Evolutionary conservation across 2,888 invertebrate species (phyloP).

Genomic region (Polymixis flavicincta): DNA sequence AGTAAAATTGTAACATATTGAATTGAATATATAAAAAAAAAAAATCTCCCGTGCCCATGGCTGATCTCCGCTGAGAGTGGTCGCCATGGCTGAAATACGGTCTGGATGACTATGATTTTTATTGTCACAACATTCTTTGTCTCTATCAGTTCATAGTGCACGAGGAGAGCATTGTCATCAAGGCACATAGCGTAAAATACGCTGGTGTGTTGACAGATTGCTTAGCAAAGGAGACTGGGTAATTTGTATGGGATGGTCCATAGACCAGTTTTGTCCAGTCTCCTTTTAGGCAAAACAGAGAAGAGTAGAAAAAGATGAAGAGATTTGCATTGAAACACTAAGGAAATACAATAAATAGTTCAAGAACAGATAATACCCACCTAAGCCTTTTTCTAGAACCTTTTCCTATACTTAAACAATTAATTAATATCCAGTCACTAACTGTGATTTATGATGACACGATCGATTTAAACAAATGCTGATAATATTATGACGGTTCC

Average conservation of each 20-base stretch:
- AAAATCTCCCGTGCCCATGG: too few relatives aligned
- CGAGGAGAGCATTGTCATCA: not conserved
- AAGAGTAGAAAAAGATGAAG: not conserved
- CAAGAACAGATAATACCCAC: not conserved
- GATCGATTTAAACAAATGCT: constrained; percentile 52
- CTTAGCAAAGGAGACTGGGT: not conserved
- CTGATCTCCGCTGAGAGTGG: too few relatives aligned
- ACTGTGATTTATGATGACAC: constrained; percentile 57
- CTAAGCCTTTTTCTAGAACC: constrained; percentile 10
- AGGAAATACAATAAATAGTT: too few relatives aligned
- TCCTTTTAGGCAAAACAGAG: not conserved
- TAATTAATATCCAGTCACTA: constrained; percentile 45
- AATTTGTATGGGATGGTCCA: not conserved
- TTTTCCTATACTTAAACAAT: too few relatives aligned
- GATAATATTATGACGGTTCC: constrained; percentile 48
- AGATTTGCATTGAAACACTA: not conserved
- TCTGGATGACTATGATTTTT: not conserved
- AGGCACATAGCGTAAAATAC: not conserved
- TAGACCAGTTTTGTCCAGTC: not conserved
- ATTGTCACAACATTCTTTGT: not conserved
- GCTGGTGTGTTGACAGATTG: not conserved
- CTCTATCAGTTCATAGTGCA: not conserved
- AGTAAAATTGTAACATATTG: too few relatives aligned
- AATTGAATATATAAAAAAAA: too few relatives aligned
- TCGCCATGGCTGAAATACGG: not conserved